These are phyloP conservation scores for Merluccius polli DNA, from an alignment of 2,797 vertebrate species.

Conservation along the genomic window DNA sequence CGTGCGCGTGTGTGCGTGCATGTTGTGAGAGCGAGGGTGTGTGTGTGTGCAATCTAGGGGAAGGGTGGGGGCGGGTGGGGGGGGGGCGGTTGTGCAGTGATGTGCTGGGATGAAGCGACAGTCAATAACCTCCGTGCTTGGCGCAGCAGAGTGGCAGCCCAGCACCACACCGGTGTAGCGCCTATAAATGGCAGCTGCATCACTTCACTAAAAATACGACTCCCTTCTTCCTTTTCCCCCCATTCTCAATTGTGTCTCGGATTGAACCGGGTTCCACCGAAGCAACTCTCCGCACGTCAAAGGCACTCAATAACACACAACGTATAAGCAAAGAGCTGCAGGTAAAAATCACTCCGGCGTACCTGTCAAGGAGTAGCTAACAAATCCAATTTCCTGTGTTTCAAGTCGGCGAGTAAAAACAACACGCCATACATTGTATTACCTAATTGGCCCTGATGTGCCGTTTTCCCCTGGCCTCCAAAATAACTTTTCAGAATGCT, in stretches of 20 bases:
- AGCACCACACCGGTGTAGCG: conserved; percentile 41
- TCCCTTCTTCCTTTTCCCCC: conserved; percentile 47
- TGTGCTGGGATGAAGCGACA: conserved; percentile 3
- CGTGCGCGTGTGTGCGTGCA: too few relatives aligned
- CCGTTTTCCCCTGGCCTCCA: conserved; percentile 30
- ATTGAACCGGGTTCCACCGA: conserved; percentile 16
- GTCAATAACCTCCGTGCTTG: conserved; percentile 36
- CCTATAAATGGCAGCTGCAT: conserved; percentile 64
- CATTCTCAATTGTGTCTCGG: conserved; percentile 54
- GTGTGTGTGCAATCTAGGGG: not conserved
- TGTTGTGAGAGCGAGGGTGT: not conserved
- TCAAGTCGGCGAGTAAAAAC: conserved; percentile 31
- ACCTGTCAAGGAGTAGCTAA: conserved; percentile 26
- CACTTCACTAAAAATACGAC: conserved; percentile 61
- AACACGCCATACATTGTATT: conserved; percentile 17
- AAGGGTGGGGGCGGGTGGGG: conserved; percentile 8
- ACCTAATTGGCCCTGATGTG: conserved; percentile 28
- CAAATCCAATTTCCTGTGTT: conserved; percentile 31
- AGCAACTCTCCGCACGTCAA: conserved; percentile 19
- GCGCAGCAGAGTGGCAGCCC: conserved; percentile 45
- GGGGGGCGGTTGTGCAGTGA: conserved; percentile 11
- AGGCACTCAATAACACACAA: conserved; percentile 2
- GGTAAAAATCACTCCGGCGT: not conserved
- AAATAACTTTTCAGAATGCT: conserved; percentile 45
- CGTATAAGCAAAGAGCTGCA: not conserved